These are phyloP conservation scores for Astyanax mexicanus DNA, from an alignment of 2,797 vertebrate species.

Conservation along the genomic window DNA sequence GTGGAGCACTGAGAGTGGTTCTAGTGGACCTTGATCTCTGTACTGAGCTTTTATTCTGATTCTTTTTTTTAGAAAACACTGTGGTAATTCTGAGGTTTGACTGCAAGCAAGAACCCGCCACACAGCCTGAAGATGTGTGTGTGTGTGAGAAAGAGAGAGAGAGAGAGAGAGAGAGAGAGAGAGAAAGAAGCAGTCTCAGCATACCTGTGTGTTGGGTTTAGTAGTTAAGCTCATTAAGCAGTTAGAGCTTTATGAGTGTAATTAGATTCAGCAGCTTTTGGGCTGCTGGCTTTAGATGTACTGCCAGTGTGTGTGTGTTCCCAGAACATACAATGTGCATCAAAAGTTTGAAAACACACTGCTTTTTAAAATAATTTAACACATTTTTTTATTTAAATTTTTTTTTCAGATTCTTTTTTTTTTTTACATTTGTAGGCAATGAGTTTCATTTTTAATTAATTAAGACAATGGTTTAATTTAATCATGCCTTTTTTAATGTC, in stretches of 20 bases:
- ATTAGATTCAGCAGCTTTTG: slow-evolving; percentile 27
- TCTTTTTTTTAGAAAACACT: slow-evolving; percentile 54
- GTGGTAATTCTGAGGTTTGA: slow-evolving; percentile 57
- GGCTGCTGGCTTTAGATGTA: background rate
- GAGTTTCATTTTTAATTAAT: no score
- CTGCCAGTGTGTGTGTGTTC: slow-evolving; percentile 8
- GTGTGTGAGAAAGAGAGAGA: slow-evolving; percentile 16
- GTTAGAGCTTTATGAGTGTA: slow-evolving; percentile 5
- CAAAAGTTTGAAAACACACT: background rate
- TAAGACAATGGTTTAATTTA: no score
- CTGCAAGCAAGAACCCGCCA: slow-evolving; percentile 41
- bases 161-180: background rate
- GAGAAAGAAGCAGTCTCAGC: slow-evolving; percentile 20
- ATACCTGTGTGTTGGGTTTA: slow-evolving; percentile 13
- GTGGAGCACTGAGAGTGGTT: background rate
- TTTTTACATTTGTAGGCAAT: no score
- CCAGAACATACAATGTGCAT: background rate
- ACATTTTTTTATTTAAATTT: no score
- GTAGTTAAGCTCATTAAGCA: slow-evolving; percentile 24
- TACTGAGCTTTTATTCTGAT: slow-evolving; percentile 41
- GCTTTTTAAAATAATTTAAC: no score
- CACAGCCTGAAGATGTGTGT: background rate
- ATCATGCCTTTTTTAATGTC: no score
- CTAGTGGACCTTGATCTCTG: slow-evolving; percentile 46
- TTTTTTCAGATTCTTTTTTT: no score